Evolutionary conservation across 2,888 invertebrate species (phyloP).

Genomic region (Trimorus sp.): DNA sequence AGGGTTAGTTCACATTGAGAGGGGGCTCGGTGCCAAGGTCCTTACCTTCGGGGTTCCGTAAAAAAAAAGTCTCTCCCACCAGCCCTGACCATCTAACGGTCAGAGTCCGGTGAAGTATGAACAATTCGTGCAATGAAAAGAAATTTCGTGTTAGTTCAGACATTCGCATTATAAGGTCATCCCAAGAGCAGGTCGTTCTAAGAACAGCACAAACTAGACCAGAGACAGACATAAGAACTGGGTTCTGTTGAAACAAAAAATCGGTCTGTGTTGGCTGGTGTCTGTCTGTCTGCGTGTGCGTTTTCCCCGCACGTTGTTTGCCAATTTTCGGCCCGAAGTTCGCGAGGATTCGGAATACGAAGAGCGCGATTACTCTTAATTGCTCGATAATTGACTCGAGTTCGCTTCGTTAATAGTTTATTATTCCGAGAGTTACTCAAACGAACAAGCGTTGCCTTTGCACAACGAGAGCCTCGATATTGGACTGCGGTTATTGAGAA

Average conservation of each 20-base stretch:
- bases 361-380: constrained; percentile 32
- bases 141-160: constrained; percentile 43
- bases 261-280: constrained; percentile 10
- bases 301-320: constrained; percentile 16
- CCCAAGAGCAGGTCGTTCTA: constrained; percentile 36
- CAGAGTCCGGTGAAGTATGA: background rate
- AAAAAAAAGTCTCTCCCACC: constrained; percentile 17
- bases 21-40: constrained; percentile 18
- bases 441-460: constrained; percentile 6
- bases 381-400: constrained; percentile 28
- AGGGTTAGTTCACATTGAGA: constrained; percentile 23
- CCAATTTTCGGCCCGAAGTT: constrained; percentile 20
- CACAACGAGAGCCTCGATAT: constrained; percentile 8
- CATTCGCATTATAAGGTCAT: constrained; percentile 32
- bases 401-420: constrained; percentile 37
- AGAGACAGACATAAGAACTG: constrained; percentile 40
- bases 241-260: constrained; percentile 3
- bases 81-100: constrained; percentile 13
- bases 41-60: constrained; percentile 35
- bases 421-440: constrained; percentile 24
- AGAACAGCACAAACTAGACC: constrained; percentile 54
- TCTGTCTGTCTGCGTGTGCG: constrained; percentile 32
- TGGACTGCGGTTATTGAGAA: constrained; percentile 13
- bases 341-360: constrained; percentile 28
- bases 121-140: constrained; percentile 54